Percentiles rank a stretch among this genome's conserved stretches.
phyloP scores from a whole-genome alignment of 2,113 vertebrate genomes.

The Bettongia penicillata region DNA sequence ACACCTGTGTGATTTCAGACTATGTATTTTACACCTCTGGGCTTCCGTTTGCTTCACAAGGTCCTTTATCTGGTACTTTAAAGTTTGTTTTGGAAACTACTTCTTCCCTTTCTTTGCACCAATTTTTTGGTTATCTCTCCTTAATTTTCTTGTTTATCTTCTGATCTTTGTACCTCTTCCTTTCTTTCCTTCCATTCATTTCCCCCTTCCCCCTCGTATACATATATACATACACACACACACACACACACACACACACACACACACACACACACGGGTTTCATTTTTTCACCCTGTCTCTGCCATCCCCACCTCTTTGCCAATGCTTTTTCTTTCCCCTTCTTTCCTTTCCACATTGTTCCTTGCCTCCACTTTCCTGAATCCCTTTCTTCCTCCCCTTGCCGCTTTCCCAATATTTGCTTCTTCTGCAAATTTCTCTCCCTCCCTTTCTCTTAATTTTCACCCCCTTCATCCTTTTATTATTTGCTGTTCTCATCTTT shows the following conservation, averaged over 20 bases:
- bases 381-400: not conserved
- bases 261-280: no score
- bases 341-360: not conserved
- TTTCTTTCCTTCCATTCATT: not conserved
- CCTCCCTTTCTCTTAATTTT: not conserved
- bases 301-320: not conserved
- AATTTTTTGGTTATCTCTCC: not conserved
- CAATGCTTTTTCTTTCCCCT: not conserved
- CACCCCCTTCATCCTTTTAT: not conserved
- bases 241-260: no score
- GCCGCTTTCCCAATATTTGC: not conserved
- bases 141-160: not conserved
- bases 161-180: not conserved
- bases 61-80: not conserved
- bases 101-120: not conserved
- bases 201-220: not conserved
- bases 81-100: constrained; percentile 24
- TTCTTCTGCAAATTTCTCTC: not conserved
- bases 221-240: no score
- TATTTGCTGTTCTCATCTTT: not conserved
- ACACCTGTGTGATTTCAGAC: not conserved
- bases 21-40: constrained; percentile 25
- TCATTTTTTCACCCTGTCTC: not conserved
- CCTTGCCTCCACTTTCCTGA: not conserved
- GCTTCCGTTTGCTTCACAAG: not conserved